Percentiles rank a stretch among this genome's conserved stretches.
Evolutionary conservation across 2,888 invertebrate species (phyloP).

Genomic region (Rhyacophila evoluta): DNA sequence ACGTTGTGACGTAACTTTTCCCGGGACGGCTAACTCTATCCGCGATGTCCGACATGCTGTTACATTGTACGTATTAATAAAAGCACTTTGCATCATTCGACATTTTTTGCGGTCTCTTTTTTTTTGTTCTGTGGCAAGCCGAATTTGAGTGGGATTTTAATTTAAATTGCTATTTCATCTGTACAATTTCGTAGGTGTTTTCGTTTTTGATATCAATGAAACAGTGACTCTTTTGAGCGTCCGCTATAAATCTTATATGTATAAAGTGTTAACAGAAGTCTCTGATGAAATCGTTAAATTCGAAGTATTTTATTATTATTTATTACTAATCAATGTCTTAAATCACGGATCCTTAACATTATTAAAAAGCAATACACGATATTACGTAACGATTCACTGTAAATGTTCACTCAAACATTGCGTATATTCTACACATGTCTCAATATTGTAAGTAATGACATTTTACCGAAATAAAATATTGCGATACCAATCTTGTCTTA

Average conservation of each 20-base stretch:
- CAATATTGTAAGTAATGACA: too few relatives aligned
- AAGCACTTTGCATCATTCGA: slow-evolving; percentile 14
- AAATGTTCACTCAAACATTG: too few relatives aligned
- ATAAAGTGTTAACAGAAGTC: not conserved
- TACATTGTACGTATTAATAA: not conserved
- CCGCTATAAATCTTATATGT: not conserved
- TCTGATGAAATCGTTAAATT: not conserved
- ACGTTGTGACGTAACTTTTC: not conserved
- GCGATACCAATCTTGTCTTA: too few relatives aligned
- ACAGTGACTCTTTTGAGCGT: slow-evolving; percentile 12
- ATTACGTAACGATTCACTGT: too few relatives aligned
- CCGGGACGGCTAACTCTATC: not conserved
- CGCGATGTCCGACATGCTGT: not conserved
- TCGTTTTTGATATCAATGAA: slow-evolving; percentile 7
- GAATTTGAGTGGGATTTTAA: slow-evolving; percentile 19
- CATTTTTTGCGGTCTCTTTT: slow-evolving; percentile 11
- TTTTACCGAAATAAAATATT: too few relatives aligned
- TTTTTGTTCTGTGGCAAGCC: slow-evolving; percentile 1
- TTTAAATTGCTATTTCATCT: slow-evolving; percentile 22
- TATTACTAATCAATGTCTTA: not conserved
- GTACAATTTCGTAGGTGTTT: slow-evolving; percentile 22
- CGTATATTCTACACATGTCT: too few relatives aligned
- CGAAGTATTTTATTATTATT: not conserved
- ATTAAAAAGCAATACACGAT: too few relatives aligned
- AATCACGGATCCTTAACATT: too few relatives aligned